These are phyloP conservation scores for Glareola pratincola DNA, from an alignment of 2,113 vertebrate species.

Conservation along the genomic window DNA sequence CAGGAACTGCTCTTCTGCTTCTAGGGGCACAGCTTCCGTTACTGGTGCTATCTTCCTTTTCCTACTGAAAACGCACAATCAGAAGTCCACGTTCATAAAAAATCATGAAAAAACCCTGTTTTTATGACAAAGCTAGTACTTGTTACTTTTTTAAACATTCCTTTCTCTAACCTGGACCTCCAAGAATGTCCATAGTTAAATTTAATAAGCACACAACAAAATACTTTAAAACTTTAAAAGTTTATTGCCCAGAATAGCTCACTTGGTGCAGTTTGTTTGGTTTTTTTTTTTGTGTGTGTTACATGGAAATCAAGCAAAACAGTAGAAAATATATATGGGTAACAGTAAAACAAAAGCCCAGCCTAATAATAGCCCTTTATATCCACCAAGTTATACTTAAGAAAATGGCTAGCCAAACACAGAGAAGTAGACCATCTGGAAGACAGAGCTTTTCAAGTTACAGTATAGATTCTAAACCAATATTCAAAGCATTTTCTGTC, in stretches of 20 bases:
- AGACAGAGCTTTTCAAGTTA: neutral
- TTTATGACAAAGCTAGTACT: neutral
- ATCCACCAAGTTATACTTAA: constrained; percentile 50
- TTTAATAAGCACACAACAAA: constrained; percentile 42
- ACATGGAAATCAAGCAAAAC: constrained; percentile 71
- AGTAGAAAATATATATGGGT: constrained; percentile 52
- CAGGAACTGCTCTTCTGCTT: neutral
- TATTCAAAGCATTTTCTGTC: neutral
- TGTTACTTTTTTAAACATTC: neutral
- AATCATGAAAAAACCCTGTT: neutral
- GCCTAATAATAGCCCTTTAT: constrained; percentile 15
- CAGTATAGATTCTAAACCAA: neutral
- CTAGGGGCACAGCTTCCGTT: neutral
- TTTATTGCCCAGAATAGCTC: constrained; percentile 79
- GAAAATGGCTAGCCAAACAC: constrained; percentile 30
- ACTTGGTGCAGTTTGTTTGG: constrained; percentile 46
- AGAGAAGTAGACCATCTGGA: constrained; percentile 7
- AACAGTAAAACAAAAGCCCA: constrained; percentile 59
- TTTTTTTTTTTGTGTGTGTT: constrained; percentile 6
- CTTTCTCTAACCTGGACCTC: neutral
- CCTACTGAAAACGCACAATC: neutral
- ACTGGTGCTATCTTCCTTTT: neutral
- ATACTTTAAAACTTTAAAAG: constrained; percentile 65
- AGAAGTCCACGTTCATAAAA: neutral
- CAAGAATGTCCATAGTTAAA: neutral